Evolutionary conservation across 2,888 invertebrate genomes (phyloP), one percentile per base, ranked within the genome.

Genomic region (Asteroscopus sphinx): DNA sequence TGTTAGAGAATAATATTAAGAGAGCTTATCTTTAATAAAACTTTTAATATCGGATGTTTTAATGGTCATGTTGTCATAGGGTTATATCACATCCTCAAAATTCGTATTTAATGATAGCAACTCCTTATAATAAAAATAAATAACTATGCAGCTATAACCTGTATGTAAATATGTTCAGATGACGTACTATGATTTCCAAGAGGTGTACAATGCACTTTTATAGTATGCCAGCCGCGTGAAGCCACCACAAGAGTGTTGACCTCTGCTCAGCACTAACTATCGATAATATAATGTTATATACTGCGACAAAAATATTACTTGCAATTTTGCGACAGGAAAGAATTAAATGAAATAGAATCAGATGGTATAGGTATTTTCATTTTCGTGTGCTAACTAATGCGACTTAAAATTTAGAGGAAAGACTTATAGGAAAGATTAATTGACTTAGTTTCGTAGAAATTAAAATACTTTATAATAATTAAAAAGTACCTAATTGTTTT

Each of bases 201-300:
- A 91, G 86, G 85, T 87, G 87, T 87, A 89, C 90, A 91, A 91
- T 90, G 89, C 89, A 85, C 91, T 90, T 92, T 89, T 91, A 90
- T 87, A 88, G 88, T 87, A 88, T 87, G 87, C 88, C 77, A 87
- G 84, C 86, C 87, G 83, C 84, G 83, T 85, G 78, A 80, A 78
- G 77, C 79, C 68, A 83, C 83, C 81, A 68, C 84, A 83, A 68
- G 56, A 87, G 86, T 77, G 88, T 73, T 73, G 86, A 35, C 58
- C 58, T 37, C 33, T 30, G 30, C 41, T 55, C 48, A 58, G 65
- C 45, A 49, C 26, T 26, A 47, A 39, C 13, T 54, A 68, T 68
- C 68, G 68, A 68, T 59, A 65, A 7, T n/a, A n/a, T n/a, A n/a
- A 32, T 9, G 21, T 57, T 21, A 13, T 13, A n/a, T 12, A 66